phyloP scores from a whole-genome alignment of 2,113 vertebrate genomes.

The Panthera tigris region DNA sequence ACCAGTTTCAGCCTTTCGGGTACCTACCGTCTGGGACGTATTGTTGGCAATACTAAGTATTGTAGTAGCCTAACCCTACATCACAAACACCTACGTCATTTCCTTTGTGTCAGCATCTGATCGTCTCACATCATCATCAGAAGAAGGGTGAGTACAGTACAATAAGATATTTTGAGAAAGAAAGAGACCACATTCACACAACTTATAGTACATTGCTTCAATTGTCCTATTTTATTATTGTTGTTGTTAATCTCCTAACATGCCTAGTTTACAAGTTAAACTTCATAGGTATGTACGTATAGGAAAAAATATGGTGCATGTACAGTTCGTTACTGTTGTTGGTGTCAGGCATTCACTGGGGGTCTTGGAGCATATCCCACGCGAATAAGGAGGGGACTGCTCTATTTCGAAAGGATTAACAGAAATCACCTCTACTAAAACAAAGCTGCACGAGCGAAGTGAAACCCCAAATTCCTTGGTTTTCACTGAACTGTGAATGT shows the following conservation, averaged over 20 bases:
- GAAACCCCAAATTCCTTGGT: background rate
- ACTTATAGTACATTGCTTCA: background rate
- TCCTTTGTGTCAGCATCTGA: background rate
- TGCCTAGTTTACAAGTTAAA: background rate
- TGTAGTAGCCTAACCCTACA: background rate
- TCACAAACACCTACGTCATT: background rate
- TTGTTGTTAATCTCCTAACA: background rate
- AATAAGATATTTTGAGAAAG: background rate
- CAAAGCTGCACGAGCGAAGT: background rate
- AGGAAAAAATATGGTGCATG: background rate
- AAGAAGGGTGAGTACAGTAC: background rate
- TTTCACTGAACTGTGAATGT: slow-evolving; percentile 14
- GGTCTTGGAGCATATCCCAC: background rate
- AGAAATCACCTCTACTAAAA: background rate
- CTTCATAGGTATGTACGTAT: background rate
- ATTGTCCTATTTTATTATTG: background rate
- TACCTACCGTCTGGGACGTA: background rate
- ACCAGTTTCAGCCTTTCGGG: background rate
- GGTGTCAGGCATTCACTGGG: background rate
- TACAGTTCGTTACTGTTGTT: background rate
- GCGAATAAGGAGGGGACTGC: background rate
- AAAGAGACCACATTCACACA: background rate
- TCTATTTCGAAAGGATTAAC: background rate
- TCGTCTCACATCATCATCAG: background rate
- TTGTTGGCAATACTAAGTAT: background rate